Evolutionary conservation across 2,888 invertebrate species (phyloP), one percentile per base, ranked within the genome.

Genomic region (Patella pellucida): DNA sequence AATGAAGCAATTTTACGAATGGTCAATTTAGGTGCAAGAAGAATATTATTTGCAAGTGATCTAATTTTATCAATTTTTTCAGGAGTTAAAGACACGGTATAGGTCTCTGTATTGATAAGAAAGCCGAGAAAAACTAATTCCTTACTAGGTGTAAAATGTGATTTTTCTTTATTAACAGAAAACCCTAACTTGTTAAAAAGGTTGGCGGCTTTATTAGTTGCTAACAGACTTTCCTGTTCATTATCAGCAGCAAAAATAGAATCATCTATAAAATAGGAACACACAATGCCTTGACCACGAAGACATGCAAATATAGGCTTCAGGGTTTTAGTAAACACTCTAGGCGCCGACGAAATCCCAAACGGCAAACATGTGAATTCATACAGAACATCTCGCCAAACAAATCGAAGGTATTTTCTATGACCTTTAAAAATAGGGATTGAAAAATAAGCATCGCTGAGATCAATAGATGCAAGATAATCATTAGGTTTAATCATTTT

Each of bases 201-300:
- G 7, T 56, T 15, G 7, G 19, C 56, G 16, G 56, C 56, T 9
- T 12, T 56, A 16, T 19, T 15, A n/a, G 56, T 56, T n/a, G 16
- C 19, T 56, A n/a, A n/a, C 56, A 56, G 56, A 15, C 54, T 15
- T 16, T 52, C 12, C 5, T 14, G 5, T 56, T 12, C n/a, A 5
- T 9, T n/a, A n/a, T 15, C 4, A 14, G 11, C 5, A 12, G 56
- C 5, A 14, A 56, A 56, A 14, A 56, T 12, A 56, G 54, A 52
- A 52, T 52, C 54, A 52, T 52, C 54, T 52, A 56, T 56, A 14
- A 56, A 56, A 56, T 56, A 56, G n/a, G 56, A 56, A 14, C 56
- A 56, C 56, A 56, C 56, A n/a, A 56, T 56, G 5, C 56, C 56
- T 14, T 56, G 56, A 5, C 15, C n/a, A 9, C 56, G 5, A 5